phyloP scores from a whole-genome alignment of 2,797 vertebrate species.

The Petrocephalus sullivani region DNA sequence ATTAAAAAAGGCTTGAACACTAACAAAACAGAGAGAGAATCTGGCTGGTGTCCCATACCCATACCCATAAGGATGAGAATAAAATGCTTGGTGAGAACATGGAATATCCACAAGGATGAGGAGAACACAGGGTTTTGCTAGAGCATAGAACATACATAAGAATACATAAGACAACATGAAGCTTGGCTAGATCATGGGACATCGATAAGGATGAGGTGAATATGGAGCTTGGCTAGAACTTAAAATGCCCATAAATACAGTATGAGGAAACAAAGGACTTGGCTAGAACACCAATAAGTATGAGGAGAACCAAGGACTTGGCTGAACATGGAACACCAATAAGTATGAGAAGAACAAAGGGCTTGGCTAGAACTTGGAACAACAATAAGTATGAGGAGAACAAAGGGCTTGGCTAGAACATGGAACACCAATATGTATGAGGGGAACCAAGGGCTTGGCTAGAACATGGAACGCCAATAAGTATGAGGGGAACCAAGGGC shows the following conservation, averaged over 20 bases:
- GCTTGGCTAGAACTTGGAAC: no score
- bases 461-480: neutral
- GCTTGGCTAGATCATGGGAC: neutral
- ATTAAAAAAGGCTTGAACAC: slow-evolving; percentile 34
- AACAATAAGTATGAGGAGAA: no score
- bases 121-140: neutral
- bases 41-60: neutral
- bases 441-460: neutral
- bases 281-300: neutral
- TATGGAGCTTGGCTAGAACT: no score
- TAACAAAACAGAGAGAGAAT: neutral
- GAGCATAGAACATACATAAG: neutral
- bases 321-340: no score
- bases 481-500: neutral
- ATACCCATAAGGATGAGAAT: neutral
- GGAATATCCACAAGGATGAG: neutral
- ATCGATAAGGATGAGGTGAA: neutral
- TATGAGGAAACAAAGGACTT: no score
- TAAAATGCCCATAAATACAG: no score
- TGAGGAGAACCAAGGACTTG: neutral
- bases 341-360: no score
- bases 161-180: neutral
- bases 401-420: no score
- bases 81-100: neutral
- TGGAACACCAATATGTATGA: no score